phyloP scores from a whole-genome alignment of 1,140 invertebrate species.

The Drosophila sproati region DNA sequence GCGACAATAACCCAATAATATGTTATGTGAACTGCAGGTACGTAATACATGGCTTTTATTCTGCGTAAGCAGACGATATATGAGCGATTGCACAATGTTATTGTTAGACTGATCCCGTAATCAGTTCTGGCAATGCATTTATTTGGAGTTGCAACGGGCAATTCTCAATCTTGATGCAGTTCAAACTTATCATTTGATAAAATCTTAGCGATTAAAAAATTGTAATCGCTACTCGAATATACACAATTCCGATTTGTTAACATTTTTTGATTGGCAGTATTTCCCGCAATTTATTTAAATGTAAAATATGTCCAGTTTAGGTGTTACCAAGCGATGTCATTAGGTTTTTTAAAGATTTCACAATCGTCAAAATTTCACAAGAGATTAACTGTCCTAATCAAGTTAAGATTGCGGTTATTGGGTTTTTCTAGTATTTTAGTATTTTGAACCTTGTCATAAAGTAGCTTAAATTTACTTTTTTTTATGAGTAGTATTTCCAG shows the following conservation, averaged over 20 bases:
- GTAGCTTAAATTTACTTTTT: neutral
- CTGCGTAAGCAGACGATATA: neutral
- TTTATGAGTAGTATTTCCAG: neutral
- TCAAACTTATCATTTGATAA: constrained; percentile 23
- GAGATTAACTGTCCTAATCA: constrained; percentile 16
- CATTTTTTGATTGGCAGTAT: neutral
- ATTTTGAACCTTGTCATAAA: neutral
- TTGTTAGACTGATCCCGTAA: constrained; percentile 22
- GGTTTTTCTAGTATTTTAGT: neutral
- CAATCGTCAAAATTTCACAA: constrained; percentile 17
- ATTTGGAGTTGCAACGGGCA: neutral
- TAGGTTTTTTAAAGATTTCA: constrained; percentile 21
- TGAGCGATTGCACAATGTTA: constrained; percentile 10
- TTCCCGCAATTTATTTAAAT: neutral
- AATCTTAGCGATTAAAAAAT: neutral
- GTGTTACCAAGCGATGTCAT: constrained; percentile 20
- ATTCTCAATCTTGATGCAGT: constrained; percentile 21
- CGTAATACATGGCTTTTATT: constrained; percentile 8
- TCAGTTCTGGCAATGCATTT: constrained; percentile 25
- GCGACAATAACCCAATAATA: constrained; percentile 18
- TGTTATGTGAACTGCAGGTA: constrained; percentile 21
- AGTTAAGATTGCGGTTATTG: constrained; percentile 13
- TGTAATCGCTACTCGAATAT: neutral
- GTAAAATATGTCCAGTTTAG: neutral
- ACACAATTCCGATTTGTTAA: neutral